A percentile compares a stretch with the other conserved stretches of the same genome.
Conservation (phyloP, 2,797 vertebrate species). For the Urocyon cinereoargenteus region DNA sequence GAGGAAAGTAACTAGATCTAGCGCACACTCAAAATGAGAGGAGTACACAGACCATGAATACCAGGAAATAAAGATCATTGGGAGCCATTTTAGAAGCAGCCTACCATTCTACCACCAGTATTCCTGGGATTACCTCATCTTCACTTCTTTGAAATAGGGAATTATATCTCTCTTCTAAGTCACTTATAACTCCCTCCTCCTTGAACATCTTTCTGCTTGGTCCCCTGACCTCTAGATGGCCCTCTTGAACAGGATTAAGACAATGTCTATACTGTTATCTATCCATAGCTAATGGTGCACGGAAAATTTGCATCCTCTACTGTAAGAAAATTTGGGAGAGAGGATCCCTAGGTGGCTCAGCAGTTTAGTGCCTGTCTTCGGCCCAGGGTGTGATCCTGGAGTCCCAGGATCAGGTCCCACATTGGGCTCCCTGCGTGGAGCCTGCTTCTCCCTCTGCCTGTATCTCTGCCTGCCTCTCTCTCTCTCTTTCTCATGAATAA, state of each 20-base stretch:
- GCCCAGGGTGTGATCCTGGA: too few species aligned
- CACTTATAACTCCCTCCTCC: not conserved
- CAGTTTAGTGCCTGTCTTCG: too few species aligned
- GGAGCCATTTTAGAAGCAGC: not conserved
- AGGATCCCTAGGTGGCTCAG: too few species aligned
- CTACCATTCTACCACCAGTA: not conserved
- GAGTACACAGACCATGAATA: not conserved
- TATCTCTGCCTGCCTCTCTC: too few species aligned
- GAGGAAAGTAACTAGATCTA: not conserved
- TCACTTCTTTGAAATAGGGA: not conserved
- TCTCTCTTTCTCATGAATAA: too few species aligned
- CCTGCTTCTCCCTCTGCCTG: too few species aligned
- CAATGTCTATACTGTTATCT: not conserved
- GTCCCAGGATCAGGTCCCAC: too few species aligned
- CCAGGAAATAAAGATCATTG: not conserved
- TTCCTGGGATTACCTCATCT: not conserved
- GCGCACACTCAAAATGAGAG: not conserved
- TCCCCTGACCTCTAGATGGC: not conserved
- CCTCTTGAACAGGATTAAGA: not conserved
- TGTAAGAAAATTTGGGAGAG: not conserved
- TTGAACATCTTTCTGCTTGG: not conserved
- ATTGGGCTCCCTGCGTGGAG: too few species aligned
- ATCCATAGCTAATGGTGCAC: not conserved
- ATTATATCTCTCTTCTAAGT: not conserved
- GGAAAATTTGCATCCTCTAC: not conserved